These are phyloP conservation scores for Nothobranchius furzeri DNA, from an alignment of 2,113 vertebrate genomes.

Conservation along the genomic window DNA sequence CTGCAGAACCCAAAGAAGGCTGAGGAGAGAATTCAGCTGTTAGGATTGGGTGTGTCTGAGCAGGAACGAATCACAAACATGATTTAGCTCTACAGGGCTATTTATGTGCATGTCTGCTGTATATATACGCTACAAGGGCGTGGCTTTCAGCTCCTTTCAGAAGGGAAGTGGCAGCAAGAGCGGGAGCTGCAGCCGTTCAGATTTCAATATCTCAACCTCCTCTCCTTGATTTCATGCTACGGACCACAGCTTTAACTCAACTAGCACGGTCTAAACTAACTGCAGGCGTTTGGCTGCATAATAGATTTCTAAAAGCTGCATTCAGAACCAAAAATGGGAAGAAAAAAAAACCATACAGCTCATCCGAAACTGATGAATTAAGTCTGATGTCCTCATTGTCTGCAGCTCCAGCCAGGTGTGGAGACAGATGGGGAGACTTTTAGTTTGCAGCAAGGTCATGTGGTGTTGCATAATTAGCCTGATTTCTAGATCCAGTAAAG, in stretches of 20 bases:
- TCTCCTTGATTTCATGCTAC: no score
- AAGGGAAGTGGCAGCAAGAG: no score
- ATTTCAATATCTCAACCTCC: no score
- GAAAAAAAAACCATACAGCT: slow-evolving; percentile 26
- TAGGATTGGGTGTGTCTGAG: no score
- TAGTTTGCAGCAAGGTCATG: slow-evolving; percentile 40
- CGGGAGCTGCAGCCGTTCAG: no score
- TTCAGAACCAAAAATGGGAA: slow-evolving; percentile 4
- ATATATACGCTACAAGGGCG: no score
- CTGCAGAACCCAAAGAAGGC: no score
- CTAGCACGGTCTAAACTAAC: slow-evolving; percentile 25
- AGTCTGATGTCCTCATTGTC: slow-evolving; percentile 20
- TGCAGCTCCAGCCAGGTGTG: slow-evolving; percentile 52
- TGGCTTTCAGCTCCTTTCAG: no score
- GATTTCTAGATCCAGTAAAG: slow-evolving; percentile 29
- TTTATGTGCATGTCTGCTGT: no score
- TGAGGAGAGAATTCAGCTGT: no score
- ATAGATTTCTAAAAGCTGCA: slow-evolving; percentile 41
- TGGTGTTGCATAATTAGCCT: slow-evolving; percentile 17
- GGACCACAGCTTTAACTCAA: slow-evolving; percentile 1
- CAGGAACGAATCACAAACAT: no score
- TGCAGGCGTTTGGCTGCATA: slow-evolving; percentile 44
- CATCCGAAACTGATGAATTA: slow-evolving; percentile 23
- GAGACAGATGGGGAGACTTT: slow-evolving; percentile 41
- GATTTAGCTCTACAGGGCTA: no score